Conservation (phyloP, 1,140 invertebrate species). For the Phenacoccus solenopsis region DNA sequence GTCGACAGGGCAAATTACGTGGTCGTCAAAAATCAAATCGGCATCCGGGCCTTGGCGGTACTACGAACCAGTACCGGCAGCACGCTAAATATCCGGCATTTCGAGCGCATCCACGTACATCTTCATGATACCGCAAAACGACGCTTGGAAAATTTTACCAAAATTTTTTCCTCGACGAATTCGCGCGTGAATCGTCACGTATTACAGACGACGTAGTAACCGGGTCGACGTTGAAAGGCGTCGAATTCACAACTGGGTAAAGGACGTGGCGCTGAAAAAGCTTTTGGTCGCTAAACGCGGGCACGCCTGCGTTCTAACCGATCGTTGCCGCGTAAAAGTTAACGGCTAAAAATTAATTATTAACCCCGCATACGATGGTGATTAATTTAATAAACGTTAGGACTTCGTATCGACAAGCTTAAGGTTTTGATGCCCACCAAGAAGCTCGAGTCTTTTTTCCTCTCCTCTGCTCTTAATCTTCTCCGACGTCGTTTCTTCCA, state of each 20-base stretch:
- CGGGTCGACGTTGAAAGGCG: neutral
- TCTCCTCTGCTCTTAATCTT: too few species aligned
- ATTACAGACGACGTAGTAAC: neutral
- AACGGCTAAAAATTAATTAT: conserved; percentile 3
- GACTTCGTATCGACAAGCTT: too few species aligned
- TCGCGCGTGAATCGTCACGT: too few species aligned
- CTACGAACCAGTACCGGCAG: neutral
- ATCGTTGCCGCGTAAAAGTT: too few species aligned
- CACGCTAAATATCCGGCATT: neutral
- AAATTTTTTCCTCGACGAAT: too few species aligned
- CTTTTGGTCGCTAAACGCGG: neutral
- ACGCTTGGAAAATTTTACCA: too few species aligned
- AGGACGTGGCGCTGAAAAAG: neutral
- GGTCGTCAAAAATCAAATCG: neutral
- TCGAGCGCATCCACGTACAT: neutral
- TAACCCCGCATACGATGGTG: neutral
- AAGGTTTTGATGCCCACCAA: too few species aligned
- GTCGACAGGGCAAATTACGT: neutral
- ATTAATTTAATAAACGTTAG: neutral
- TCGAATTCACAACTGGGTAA: neutral
- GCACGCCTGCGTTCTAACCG: neutral
- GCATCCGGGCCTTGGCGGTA: neutral
- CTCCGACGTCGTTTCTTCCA: too few species aligned
- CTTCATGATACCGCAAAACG: neutral
- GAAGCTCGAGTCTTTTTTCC: too few species aligned